Evolutionary conservation across 1,140 invertebrate genomes (phyloP).

Genomic region (Nylanderia fulva): DNA sequence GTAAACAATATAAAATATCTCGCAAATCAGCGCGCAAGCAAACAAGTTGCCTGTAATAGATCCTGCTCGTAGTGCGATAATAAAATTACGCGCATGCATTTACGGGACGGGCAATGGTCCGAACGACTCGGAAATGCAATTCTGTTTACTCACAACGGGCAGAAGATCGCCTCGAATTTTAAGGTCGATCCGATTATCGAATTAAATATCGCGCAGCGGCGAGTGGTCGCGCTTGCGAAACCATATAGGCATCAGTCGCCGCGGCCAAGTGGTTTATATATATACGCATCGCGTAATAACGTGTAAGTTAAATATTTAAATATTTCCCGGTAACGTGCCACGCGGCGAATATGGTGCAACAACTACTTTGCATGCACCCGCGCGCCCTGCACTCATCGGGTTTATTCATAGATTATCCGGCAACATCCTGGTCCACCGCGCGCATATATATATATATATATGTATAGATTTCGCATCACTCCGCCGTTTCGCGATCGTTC

Average conservation of each 20-base stretch:
- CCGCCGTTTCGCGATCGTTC: constrained; percentile 39
- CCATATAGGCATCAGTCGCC: constrained; percentile 35
- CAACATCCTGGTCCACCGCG: constrained; percentile 26
- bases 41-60: not conserved
- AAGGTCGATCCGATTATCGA: constrained; percentile 37
- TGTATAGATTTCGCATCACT: constrained; percentile 23
- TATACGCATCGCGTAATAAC: not conserved
- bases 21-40: not conserved
- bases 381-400: constrained; percentile 27
- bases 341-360: constrained; percentile 45
- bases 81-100: constrained; percentile 31
- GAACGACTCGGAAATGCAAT: constrained; percentile 28
- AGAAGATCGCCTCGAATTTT: not conserved
- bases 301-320: constrained; percentile 58
- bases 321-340: constrained; percentile 47
- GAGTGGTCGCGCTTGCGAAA: constrained; percentile 35
- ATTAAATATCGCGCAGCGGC: constrained; percentile 55
- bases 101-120: not conserved
- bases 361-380: constrained; percentile 16
- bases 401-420: constrained; percentile 58
- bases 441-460: too few relatives aligned
- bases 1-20: constrained; percentile 11
- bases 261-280: constrained; percentile 50
- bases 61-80: not conserved
- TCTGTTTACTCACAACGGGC: constrained; percentile 33